Conservation (phyloP, 2,888 invertebrate genomes). For the Leucophenga montana region DNA sequence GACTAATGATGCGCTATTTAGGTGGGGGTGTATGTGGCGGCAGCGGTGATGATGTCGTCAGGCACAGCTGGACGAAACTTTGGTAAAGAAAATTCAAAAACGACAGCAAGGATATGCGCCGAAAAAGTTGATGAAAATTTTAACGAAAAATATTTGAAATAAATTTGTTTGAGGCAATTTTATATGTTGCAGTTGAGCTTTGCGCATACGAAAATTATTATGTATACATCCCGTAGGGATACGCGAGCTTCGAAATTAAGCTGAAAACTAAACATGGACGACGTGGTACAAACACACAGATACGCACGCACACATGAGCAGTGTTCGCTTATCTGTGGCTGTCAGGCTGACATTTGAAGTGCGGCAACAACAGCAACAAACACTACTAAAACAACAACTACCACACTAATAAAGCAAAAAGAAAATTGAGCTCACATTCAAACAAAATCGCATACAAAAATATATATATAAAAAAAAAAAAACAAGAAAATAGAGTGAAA, state of each 20-base stretch:
- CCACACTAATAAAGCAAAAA: constrained; percentile 39
- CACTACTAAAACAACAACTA: constrained; percentile 39
- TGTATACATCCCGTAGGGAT: neutral
- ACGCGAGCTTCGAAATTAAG: constrained; percentile 32
- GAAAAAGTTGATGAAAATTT: neutral
- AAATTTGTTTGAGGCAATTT: neutral
- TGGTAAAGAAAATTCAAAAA: neutral
- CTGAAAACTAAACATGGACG: constrained; percentile 52
- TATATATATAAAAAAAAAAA: neutral
- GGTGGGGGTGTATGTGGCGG: constrained; percentile 22
- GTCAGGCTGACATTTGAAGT: constrained; percentile 28
- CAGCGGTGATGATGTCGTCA: neutral
- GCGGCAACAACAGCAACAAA: constrained; percentile 27
- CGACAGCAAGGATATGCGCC: neutral
- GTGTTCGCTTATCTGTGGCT: constrained; percentile 60
- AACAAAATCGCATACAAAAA: constrained; percentile 26
- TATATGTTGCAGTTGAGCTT: neutral
- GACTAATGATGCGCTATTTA: constrained; percentile 65
- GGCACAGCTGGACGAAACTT: constrained; percentile 18
- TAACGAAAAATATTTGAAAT: neutral
- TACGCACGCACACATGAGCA: constrained; percentile 3
- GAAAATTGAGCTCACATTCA: constrained; percentile 20
- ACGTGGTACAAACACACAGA: constrained; percentile 35
- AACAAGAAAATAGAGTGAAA: neutral
- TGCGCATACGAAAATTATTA: neutral